Conservation (phyloP, 2,888 invertebrate genomes). For the Netelia fuscicornis region DNA sequence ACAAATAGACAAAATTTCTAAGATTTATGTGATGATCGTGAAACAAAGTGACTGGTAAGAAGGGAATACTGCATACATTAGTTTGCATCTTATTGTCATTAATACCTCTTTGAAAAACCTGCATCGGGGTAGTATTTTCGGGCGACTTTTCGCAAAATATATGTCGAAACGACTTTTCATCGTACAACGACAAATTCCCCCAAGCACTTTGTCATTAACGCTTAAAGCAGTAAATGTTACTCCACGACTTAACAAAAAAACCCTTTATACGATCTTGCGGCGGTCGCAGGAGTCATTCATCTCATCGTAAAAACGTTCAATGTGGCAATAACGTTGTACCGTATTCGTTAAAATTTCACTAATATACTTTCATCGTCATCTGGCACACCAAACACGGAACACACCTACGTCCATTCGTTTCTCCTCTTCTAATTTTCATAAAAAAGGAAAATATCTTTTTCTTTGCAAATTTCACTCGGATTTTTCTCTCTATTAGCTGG, state of each 20-base stretch:
- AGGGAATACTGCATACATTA: constrained; percentile 1
- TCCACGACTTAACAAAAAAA: constrained; percentile 51
- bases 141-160: constrained; percentile 10
- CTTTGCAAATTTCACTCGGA: constrained; percentile 54
- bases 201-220: constrained; percentile 46
- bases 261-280: constrained; percentile 38
- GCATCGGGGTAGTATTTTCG: constrained; percentile 26
- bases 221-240: constrained; percentile 41
- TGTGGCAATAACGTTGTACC: constrained; percentile 29
- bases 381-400: constrained; percentile 59
- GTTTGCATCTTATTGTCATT: constrained; percentile 34
- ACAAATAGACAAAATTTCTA: too few species aligned
- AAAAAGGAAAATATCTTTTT: constrained; percentile 34
- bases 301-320: constrained; percentile 18
- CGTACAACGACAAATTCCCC: not conserved
- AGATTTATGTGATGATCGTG: too few species aligned
- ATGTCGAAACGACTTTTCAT: not conserved
- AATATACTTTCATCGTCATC: constrained; percentile 38
- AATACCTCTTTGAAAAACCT: not conserved
- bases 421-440: constrained; percentile 20
- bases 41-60: too few species aligned
- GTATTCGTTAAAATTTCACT: constrained; percentile 23
- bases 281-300: constrained; percentile 45
- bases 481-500: constrained; percentile 52
- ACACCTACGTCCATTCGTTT: constrained; percentile 52